Evolutionary conservation across 35 echinoderm and acorn worm genomes (phyloP).

Genomic region (Ophiothrix spiculata): DNA sequence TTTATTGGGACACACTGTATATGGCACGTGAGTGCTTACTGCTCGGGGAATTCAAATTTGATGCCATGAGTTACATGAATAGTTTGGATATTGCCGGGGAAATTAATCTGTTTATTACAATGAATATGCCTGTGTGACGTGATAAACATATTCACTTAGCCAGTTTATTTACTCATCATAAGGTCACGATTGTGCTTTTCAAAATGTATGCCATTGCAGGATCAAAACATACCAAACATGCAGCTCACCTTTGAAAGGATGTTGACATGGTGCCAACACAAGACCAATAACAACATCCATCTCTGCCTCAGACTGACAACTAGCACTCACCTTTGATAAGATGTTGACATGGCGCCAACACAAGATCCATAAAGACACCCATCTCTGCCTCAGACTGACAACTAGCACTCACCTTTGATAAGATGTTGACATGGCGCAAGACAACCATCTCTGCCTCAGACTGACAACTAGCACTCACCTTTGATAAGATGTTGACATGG

Average conservation of each 20-base stretch:
- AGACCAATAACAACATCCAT: conserved; percentile 85
- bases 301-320: conserved; percentile 50
- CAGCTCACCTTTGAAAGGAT: conserved; percentile 58
- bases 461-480: conserved; percentile 72
- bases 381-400: conserved; percentile 54
- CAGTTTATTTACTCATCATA: too few species aligned
- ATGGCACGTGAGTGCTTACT: too few species aligned
- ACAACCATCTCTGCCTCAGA: conserved; percentile 59
- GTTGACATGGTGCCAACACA: conserved; percentile 64
- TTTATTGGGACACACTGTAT: too few species aligned
- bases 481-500: conserved; percentile 57
- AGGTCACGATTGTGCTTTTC: too few species aligned
- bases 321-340: conserved; percentile 67
- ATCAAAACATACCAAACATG: too few species aligned
- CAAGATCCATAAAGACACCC: conserved; percentile 86
- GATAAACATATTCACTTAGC: too few species aligned
- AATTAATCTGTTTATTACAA: too few species aligned
- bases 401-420: conserved; percentile 61
- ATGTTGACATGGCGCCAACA: conserved; percentile 68
- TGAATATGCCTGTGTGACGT: too few species aligned
- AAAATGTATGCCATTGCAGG: too few species aligned
- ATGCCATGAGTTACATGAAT: too few species aligned
- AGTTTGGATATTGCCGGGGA: too few species aligned
- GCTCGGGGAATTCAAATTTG: too few species aligned
- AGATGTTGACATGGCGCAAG: conserved; percentile 62